Base-by-base conservation (phyloP, 2,797 vertebrate species). In the Loris lydekkerianus region DNA sequence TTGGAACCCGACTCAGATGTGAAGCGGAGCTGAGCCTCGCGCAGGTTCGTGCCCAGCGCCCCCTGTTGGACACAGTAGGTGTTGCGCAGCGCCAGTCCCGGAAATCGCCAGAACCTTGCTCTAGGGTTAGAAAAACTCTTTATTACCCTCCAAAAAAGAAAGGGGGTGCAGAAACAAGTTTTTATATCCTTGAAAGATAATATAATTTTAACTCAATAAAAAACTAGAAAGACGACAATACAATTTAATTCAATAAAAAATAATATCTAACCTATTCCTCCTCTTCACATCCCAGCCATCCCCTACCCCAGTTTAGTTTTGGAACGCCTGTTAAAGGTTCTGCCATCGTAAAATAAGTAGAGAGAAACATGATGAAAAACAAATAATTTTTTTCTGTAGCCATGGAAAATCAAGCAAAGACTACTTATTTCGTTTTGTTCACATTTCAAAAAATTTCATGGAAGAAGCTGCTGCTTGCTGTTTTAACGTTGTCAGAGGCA, bases 11-110 rank as follows among this genome's bases (percentile, higher is more conserved):
- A 86, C 97, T 98, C 96, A 97, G 98, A 97, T 80, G 98, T 97
- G 97, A 95, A 97, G 97, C 96, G 95, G 96, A 31, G 96, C 97
- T 53, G 97, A 92, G 97, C 94, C 8, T 96, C 7, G 95, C 72
- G 96, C 96, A 80, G 94, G 93, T 94, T 96, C 97, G 96, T 58
- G 94, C 91, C 89, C 81, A 95, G 98, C 98, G 98, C 98, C 98
- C 98, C 98, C 98, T 98, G 93, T 98, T 98, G 98, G 98, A 98
- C 94, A 81, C 97, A 83, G 96, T 81, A 10, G 97, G 97, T 90
- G 31, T 89, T 95, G 97, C 97, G 80, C 96, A 93, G 97, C 84
- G 90, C 97, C 97, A 93, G 97, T 97, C 97, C 93, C 56, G 87
- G 81, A 82, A 89, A 82, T 80, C 81, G 91, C 94, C 70, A 27